A percentile compares a stretch with the other conserved stretches of the same genome.
Evolutionary conservation across 2,113 vertebrate genomes (phyloP).

Genomic region (Pavo muticus): DNA sequence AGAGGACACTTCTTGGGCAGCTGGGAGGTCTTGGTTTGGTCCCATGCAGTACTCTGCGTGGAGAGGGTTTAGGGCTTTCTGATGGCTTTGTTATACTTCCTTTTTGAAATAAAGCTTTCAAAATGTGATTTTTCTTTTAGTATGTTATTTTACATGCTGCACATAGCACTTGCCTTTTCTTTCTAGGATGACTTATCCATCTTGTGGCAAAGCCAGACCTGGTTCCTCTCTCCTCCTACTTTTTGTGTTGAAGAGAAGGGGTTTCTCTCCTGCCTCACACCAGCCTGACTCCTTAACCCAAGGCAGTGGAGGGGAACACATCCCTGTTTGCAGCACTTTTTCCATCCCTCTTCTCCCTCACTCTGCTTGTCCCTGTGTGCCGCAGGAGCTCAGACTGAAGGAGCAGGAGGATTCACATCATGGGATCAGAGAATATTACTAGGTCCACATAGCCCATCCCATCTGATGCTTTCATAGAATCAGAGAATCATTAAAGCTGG

Average conservation of each 20-base stretch:
- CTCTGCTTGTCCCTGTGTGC: background rate
- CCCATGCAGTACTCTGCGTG: background rate
- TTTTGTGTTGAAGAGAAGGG: background rate
- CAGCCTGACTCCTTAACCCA: background rate
- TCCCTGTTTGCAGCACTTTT: background rate
- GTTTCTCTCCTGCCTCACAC: background rate
- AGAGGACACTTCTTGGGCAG: background rate
- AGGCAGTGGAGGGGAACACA: background rate
- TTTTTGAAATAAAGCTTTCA: background rate
- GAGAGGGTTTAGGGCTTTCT: background rate
- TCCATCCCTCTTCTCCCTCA: background rate
- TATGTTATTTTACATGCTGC: background rate
- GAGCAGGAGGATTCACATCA: background rate
- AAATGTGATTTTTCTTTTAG: background rate
- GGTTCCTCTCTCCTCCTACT: background rate
- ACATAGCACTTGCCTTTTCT: background rate
- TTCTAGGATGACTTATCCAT: background rate
- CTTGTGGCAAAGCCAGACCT: background rate
- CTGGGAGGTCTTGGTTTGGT: background rate
- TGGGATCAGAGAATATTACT: background rate
- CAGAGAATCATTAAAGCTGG: no score
- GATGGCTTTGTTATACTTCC: background rate
- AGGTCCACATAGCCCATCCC: no score
- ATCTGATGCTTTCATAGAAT: background rate
- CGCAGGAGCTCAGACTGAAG: background rate